phyloP scores from a whole-genome alignment of 2,113 vertebrate genomes.

The Poeciliopsis prolifica region DNA sequence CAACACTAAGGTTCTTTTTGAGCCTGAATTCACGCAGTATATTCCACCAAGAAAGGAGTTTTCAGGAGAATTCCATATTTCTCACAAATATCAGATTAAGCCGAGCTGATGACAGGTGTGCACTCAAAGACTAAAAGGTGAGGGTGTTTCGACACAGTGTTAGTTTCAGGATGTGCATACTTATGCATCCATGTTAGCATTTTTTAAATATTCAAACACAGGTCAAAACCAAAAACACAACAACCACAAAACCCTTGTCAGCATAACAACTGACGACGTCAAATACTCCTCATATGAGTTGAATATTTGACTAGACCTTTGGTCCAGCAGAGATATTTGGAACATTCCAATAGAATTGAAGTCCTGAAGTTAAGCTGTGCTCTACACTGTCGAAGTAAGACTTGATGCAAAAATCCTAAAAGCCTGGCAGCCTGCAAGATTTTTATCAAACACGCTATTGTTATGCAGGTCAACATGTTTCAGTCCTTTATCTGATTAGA shows the following conservation, averaged over 20 bases:
- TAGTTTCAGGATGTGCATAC: no score
- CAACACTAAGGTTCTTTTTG: no score
- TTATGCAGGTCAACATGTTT: constrained; percentile 31
- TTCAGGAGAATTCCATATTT: no score
- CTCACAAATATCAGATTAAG: neutral
- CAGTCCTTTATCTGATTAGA: constrained; percentile 44
- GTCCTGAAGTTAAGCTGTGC: neutral
- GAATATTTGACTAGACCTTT: neutral
- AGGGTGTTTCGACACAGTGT: neutral
- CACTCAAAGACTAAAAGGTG: neutral
- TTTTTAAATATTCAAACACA: neutral
- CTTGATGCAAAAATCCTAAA: neutral
- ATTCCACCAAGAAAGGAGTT: no score
- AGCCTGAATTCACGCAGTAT: no score
- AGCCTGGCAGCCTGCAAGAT: neutral
- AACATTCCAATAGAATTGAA: neutral
- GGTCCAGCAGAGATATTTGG: neutral
- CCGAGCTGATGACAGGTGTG: neutral
- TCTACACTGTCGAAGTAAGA: constrained; percentile 2
- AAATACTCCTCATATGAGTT: neutral
- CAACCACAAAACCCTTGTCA: no score
- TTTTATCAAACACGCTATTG: constrained; percentile 14
- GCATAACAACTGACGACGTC: neutral
- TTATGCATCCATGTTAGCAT: no score
- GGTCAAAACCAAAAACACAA: no score